Base-by-base conservation (phyloP, 2,888 invertebrate species). In the Bursaphelenchus okinawaensis region DNA sequence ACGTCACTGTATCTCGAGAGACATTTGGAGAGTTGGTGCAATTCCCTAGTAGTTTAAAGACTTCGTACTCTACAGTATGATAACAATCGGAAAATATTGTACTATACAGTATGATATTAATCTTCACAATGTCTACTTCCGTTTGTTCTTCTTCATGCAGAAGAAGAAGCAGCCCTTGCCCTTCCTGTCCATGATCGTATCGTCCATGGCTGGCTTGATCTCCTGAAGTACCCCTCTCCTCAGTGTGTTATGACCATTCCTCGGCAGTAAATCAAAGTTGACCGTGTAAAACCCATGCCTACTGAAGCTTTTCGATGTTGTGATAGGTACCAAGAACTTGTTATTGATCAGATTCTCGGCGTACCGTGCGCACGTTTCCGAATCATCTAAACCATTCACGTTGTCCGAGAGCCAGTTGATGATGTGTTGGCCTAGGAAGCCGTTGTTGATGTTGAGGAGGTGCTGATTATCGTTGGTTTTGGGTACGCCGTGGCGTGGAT, bases 391-490 rank as follows among this genome's bases (percentile, higher is more conserved):
- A 8, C 68, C 68, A n/a, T 26, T 22, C 12, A 68, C 68, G 51
- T 68, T 63, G 7, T 26, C 22, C 24, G 54, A 59, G 19, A 68
- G 55, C 68, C 68, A 68, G 52, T 60, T 55, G 50, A 68, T 51
- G 40, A 68, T 28, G 26, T 68, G 58, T 8, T 55, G 16, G 1
- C 66, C 66, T 22, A n/a, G 9, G 62, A 63, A 62, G 63, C 55
- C 28, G 6, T 55, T 22, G 62, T 19, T 27, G 62, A 63, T 62
- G n/a, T 52, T 62, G 24, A 52, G 22, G 16, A 24, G 6, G 19
- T 27, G 26, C 40, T 63, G 26, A 22, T 52, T 60, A 54, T 60
- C 22, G 20, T 63, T 19, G n/a, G 26, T n/a, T 1, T 28, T 1
- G 4, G 20, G 23, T 24, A 66, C 22, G 7, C 66, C 66, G 26